Evolutionary conservation across 1,140 invertebrate genomes (phyloP).

Genomic region (Drosophila watanabei): DNA sequence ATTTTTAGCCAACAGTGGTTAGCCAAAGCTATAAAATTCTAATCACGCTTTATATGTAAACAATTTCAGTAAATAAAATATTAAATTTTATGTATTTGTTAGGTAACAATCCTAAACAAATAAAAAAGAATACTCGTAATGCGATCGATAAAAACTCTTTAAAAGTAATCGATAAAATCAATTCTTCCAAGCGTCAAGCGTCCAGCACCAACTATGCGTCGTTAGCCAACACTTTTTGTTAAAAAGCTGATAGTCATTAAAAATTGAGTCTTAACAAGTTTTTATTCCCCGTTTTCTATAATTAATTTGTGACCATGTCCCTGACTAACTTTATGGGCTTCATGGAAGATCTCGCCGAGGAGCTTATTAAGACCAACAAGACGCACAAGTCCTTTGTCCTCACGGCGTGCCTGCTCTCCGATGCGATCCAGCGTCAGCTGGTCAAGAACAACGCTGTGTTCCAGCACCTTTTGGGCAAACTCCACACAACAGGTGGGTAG

Average conservation of each 20-base stretch:
- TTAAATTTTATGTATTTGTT: too few relatives aligned
- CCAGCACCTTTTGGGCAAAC: not conserved
- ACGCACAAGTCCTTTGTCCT: not conserved
- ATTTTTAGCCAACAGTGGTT: too few relatives aligned
- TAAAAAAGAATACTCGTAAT: too few relatives aligned
- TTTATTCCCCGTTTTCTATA: not conserved
- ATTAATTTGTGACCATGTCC: not conserved
- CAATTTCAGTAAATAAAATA: too few relatives aligned
- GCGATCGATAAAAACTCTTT: not conserved
- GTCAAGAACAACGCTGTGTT: not conserved
- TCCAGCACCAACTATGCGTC: not conserved
- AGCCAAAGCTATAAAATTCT: too few relatives aligned
- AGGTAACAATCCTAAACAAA: too few relatives aligned
- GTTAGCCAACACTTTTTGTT: not conserved
- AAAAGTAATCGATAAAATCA: not conserved
- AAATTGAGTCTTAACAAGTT: not conserved
- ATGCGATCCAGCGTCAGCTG: not conserved
- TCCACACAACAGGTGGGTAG: slow-evolving; percentile 38
- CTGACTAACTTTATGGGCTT: not conserved
- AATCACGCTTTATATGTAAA: too few relatives aligned
- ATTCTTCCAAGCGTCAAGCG: not conserved
- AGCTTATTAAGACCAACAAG: not conserved
- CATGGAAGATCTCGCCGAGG: not conserved
- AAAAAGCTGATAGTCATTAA: not conserved
- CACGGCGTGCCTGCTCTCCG: not conserved